phyloP scores from a whole-genome alignment of 1,140 invertebrate species.

The Potamilus streckersoni region DNA sequence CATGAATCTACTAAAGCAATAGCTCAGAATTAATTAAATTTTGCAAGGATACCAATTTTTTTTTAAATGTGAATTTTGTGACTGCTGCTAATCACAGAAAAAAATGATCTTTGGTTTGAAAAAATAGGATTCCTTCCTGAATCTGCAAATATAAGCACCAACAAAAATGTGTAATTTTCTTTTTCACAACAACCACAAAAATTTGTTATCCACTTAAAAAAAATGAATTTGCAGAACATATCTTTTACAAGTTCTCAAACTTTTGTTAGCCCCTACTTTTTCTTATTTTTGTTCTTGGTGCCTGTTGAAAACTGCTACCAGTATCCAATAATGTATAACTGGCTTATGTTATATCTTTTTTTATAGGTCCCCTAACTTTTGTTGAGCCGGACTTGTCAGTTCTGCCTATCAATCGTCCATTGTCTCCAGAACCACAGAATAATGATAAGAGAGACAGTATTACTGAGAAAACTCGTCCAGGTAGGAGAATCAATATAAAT shows the following conservation, averaged over 20 bases:
- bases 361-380: constrained; percentile 71
- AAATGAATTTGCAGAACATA: background rate
- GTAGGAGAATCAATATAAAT: constrained; percentile 42
- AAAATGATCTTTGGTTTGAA: no score
- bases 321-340: background rate
- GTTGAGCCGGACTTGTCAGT: constrained; percentile 70
- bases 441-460: constrained; percentile 59
- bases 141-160: no score
- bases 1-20: no score
- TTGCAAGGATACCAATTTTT: no score
- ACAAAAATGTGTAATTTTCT: no score
- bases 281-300: background rate
- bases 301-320: background rate
- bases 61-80: no score
- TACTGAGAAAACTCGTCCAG: constrained; percentile 72
- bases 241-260: background rate
- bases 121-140: no score
- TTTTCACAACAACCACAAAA: no score
- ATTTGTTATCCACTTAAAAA: background rate
- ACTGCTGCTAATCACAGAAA: no score
- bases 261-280: background rate
- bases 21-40: no score
- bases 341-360: constrained; percentile 7
- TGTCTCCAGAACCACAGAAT: constrained; percentile 52
- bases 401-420: constrained; percentile 49